Evolutionary conservation across 1,140 invertebrate species (phyloP).

Genomic region (Cyclina sinensis): DNA sequence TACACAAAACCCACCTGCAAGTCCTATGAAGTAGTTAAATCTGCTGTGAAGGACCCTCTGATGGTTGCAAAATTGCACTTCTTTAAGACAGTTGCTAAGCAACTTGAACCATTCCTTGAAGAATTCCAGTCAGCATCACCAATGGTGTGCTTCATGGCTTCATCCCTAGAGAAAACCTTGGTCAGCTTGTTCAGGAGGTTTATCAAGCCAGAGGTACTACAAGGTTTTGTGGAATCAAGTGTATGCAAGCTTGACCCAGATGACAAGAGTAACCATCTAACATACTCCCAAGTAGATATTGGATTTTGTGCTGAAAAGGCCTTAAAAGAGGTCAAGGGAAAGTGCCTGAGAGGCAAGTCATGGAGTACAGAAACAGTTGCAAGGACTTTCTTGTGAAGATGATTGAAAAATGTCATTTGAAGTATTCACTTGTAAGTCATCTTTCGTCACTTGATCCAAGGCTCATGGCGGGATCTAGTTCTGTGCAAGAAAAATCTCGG

Average conservation of each 20-base stretch:
- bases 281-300: slow-evolving; percentile 15
- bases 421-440: slow-evolving; percentile 55
- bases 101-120: slow-evolving; percentile 60
- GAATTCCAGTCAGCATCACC: slow-evolving; percentile 53
- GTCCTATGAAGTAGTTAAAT: slow-evolving; percentile 22
- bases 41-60: slow-evolving; percentile 39
- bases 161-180: slow-evolving; percentile 9
- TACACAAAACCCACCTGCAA: slow-evolving; percentile 22
- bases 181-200: slow-evolving; percentile 39
- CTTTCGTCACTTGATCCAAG: slow-evolving; percentile 59
- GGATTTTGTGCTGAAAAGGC: slow-evolving; percentile 35
- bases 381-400: slow-evolving; percentile 45
- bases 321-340: slow-evolving; percentile 28
- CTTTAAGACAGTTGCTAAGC: slow-evolving; percentile 43
- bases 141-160: slow-evolving; percentile 50
- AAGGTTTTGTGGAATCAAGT: neutral
- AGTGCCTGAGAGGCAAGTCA: neutral
- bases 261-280: slow-evolving; percentile 6
- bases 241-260: slow-evolving; percentile 11
- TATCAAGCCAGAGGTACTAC: slow-evolving; percentile 20
- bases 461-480: slow-evolving; percentile 19
- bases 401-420: slow-evolving; percentile 60
- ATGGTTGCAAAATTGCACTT: too few species aligned
- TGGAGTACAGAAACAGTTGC: slow-evolving; percentile 1
- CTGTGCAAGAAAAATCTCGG: neutral